These are phyloP conservation scores for Semaprochilodus insignis DNA, from an alignment of 2,797 vertebrate genomes.

Conservation along the genomic window DNA sequence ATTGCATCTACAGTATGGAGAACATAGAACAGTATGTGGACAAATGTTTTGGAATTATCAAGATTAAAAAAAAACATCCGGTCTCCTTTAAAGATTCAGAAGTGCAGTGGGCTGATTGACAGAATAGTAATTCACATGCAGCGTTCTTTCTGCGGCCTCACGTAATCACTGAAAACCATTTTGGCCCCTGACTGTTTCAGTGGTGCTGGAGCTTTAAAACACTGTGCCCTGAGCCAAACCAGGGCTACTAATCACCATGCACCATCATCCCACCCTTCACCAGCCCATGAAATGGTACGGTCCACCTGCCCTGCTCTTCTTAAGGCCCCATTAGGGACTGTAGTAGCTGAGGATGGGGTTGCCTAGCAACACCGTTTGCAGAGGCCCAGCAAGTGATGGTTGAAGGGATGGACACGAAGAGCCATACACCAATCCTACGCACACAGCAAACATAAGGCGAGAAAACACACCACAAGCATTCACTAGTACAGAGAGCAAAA, in stretches of 20 bases:
- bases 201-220: neutral
- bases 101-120: neutral
- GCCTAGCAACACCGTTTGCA: constrained; percentile 69
- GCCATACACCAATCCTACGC: constrained; percentile 37
- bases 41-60: neutral
- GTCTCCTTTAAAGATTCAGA: neutral
- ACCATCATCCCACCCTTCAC: constrained; percentile 25
- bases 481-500: constrained; percentile 8
- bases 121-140: neutral
- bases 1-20: neutral
- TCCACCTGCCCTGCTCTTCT: constrained; percentile 63
- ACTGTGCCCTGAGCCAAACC: neutral
- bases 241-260: neutral
- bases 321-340: constrained; percentile 61
- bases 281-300: constrained; percentile 52
- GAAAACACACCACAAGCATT: constrained; percentile 1
- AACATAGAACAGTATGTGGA: neutral
- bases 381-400: constrained; percentile 55
- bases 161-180: too few relatives aligned
- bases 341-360: constrained; percentile 65
- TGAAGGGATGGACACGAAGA: constrained; percentile 48
- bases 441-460: constrained; percentile 14
- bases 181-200: neutral
- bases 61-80: neutral
- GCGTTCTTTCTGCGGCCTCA: neutral